These are phyloP conservation scores for Bacillus rossius DNA, from an alignment of 1,140 invertebrate genomes.

Conservation along the genomic window DNA sequence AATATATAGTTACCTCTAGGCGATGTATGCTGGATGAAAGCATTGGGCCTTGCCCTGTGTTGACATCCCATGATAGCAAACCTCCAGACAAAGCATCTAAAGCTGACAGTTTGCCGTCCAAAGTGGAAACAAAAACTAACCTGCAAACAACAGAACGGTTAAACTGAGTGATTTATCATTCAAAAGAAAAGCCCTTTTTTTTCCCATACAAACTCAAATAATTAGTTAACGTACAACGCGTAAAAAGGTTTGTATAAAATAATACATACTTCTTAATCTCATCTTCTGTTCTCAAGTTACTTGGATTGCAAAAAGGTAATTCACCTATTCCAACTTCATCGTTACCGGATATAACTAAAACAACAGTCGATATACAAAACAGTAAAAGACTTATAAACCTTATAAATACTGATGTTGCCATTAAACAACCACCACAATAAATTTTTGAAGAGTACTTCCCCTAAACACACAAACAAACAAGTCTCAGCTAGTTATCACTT, in stretches of 20 bases:
- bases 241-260: background rate
- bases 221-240: background rate
- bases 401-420: too few relatives aligned
- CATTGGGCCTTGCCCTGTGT: slow-evolving; percentile 64
- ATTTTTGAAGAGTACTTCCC: too few relatives aligned
- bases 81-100: slow-evolving; percentile 63
- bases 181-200: slow-evolving; percentile 3
- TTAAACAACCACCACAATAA: too few relatives aligned
- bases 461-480: too few relatives aligned
- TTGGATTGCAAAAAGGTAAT: background rate
- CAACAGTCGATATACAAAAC: too few relatives aligned
- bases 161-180: too few relatives aligned
- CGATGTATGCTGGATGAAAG: slow-evolving; percentile 80
- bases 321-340: background rate
- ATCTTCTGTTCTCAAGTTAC: background rate
- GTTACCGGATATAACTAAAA: background rate
- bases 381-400: too few relatives aligned
- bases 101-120: slow-evolving; percentile 80
- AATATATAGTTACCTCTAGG: slow-evolving; percentile 68
- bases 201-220: background rate
- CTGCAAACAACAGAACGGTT: too few relatives aligned
- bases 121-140: slow-evolving; percentile 75
- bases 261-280: background rate
- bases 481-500: too few relatives aligned
- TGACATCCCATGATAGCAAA: slow-evolving; percentile 64